Base-by-base conservation (phyloP, 2,113 vertebrate genomes). In the Oncorhynchus gorbuscha region DNA sequence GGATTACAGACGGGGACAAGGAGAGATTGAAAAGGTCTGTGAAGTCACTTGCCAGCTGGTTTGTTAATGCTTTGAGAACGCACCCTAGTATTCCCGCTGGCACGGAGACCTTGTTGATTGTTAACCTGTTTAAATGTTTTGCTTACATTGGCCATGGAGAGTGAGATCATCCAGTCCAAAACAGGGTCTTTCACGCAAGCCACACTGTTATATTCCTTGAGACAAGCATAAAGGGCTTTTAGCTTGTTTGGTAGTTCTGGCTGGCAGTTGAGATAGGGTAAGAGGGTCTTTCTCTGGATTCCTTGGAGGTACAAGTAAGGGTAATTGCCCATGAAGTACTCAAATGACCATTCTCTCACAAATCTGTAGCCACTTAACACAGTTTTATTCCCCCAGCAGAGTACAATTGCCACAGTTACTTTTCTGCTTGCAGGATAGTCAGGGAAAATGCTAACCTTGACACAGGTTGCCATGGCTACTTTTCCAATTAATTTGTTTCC, bases 401-500 rank as follows among this genome's bases (percentile, higher is more conserved):
- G 51, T 72, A 62, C 59, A 62, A 62, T 66, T 72, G 14, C 11
- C n/a, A 28, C 48, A 66, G 45, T 26, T n/a, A 58, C 7, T 12
- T 5, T 20, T 1, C 72, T 3, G 51, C 55, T 30, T 48, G 70
- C 5, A 72, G 69, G 39, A 18, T 48, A 39, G 66, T 45, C 14
- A 12, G 32, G 35, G 32, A 76, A 16, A 24, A 32, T 61, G n/a
- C 32, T 45, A 13, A 88, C 79, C 84, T 80, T 75, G 62, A 81
- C 80, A 86, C 76, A 83, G 74, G 84, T 87, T 86, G 69, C 81
- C 61, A 69, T 86, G 81, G 74, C 81, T 84, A 75, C 86, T 87
- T 85, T 76, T 84, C 71, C 81, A 86, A 83, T 86, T 76, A 75
- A 84, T 81, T 84, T 9, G 78, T 81, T 79, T 79, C 45, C 79